Conservation (phyloP, 2,113 vertebrate genomes). For the Clarias macrocephalus region DNA sequence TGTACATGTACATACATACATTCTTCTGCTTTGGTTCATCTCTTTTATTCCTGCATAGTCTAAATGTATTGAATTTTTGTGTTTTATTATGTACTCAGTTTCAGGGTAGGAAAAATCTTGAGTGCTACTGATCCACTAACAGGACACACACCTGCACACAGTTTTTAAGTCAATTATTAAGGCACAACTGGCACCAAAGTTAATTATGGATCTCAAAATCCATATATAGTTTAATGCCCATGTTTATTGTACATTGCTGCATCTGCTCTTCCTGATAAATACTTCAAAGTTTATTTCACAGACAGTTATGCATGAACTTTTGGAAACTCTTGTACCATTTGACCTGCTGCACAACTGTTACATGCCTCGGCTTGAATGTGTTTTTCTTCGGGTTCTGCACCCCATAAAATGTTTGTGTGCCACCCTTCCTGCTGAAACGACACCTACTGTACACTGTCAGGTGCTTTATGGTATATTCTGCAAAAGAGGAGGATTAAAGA, state of each 20-base stretch:
- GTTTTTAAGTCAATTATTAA: not conserved
- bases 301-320: not conserved
- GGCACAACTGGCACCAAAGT: not conserved
- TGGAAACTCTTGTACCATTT: not conserved
- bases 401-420: constrained; percentile 2
- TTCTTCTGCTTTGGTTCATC: not conserved
- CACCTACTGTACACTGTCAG: constrained; percentile 23
- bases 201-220: not conserved
- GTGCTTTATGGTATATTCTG: constrained; percentile 37
- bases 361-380: not conserved
- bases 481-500: constrained; percentile 46
- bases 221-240: not conserved
- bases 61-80: not conserved
- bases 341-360: not conserved
- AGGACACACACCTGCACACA: not conserved
- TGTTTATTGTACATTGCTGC: not conserved
- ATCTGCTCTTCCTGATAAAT: not conserved
- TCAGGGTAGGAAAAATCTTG: not conserved
- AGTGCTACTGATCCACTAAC: not conserved
- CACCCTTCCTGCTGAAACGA: constrained; percentile 8
- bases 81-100: not conserved
- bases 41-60: too few relatives aligned
- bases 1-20: too few relatives aligned
- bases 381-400: constrained; percentile 6
- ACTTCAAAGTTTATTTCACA: not conserved